Conservation (phyloP, 2,797 vertebrate species). For the Syndactyla subalaris region DNA sequence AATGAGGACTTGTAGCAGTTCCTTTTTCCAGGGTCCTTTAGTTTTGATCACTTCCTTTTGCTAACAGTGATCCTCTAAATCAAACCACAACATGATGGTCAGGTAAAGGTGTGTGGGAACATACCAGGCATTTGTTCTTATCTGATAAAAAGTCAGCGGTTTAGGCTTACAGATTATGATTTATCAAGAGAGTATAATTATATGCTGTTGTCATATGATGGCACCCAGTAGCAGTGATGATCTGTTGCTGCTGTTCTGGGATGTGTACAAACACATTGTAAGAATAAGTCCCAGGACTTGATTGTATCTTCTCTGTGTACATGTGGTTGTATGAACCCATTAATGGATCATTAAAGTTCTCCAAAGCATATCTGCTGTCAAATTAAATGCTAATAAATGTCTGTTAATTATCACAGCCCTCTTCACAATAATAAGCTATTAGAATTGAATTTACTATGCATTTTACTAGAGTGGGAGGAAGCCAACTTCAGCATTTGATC, state of each 20-base stretch:
- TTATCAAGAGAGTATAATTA: slow-evolving; percentile 56
- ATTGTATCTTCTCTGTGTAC: slow-evolving; percentile 30
- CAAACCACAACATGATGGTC: background rate
- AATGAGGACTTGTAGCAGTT: background rate
- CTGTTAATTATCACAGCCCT: slow-evolving; percentile 39
- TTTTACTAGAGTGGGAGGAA: background rate
- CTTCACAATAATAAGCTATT: slow-evolving; percentile 4
- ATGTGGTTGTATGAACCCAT: slow-evolving; percentile 37
- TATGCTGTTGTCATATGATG: slow-evolving; percentile 10
- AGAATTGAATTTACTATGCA: slow-evolving; percentile 12
- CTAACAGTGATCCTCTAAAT: background rate
- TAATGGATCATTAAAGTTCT: slow-evolving; percentile 52
- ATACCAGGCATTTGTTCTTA: background rate
- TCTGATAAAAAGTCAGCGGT: slow-evolving; percentile 14
- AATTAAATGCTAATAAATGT: slow-evolving; percentile 50
- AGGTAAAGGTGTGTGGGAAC: slow-evolving; percentile 20
- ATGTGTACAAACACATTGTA: slow-evolving; percentile 10
- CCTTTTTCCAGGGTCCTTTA: background rate
- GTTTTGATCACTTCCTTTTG: background rate
- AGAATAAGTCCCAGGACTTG: background rate
- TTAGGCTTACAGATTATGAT: slow-evolving; percentile 22
- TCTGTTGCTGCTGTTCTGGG: slow-evolving; percentile 4
- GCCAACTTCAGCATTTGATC: background rate
- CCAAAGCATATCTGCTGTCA: slow-evolving; percentile 51
- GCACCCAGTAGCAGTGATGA: slow-evolving; percentile 3